Conservation (phyloP, 2,797 vertebrate species). For the Eulemur coronatus region DNA sequence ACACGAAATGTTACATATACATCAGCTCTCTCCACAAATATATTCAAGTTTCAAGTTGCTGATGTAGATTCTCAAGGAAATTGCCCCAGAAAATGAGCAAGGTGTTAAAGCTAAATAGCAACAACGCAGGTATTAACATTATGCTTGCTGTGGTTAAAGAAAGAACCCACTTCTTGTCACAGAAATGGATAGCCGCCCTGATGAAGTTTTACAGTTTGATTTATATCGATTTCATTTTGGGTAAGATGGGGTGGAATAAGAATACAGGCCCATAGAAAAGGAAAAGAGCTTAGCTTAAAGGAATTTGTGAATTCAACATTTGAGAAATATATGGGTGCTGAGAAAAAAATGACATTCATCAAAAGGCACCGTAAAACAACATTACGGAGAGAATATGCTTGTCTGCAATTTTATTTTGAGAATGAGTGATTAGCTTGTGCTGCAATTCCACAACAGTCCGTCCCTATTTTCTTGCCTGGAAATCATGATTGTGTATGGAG, state of each 20-base stretch:
- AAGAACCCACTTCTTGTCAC: neutral
- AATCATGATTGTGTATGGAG: neutral
- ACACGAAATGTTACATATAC: neutral
- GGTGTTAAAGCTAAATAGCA: neutral
- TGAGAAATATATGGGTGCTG: neutral
- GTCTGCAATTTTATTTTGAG: neutral
- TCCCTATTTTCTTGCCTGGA: neutral
- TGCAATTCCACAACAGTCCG: fast-evolving
- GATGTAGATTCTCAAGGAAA: constrained; percentile 48
- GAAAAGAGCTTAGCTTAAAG: neutral
- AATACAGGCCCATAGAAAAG: neutral
- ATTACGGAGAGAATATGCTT: neutral
- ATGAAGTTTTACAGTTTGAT: neutral
- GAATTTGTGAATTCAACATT: constrained; percentile 2
- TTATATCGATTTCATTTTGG: neutral
- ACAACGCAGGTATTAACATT: neutral
- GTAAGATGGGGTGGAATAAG: neutral
- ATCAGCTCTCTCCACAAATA: neutral
- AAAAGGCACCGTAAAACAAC: neutral
- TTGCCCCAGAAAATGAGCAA: neutral
- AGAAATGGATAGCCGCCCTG: neutral
- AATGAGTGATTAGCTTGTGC: neutral
- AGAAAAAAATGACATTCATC: neutral
- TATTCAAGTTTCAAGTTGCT: neutral
- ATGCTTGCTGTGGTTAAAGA: neutral